phyloP scores from a whole-genome alignment of 2,888 invertebrate genomes.

The Drosophila aldrichi region DNA sequence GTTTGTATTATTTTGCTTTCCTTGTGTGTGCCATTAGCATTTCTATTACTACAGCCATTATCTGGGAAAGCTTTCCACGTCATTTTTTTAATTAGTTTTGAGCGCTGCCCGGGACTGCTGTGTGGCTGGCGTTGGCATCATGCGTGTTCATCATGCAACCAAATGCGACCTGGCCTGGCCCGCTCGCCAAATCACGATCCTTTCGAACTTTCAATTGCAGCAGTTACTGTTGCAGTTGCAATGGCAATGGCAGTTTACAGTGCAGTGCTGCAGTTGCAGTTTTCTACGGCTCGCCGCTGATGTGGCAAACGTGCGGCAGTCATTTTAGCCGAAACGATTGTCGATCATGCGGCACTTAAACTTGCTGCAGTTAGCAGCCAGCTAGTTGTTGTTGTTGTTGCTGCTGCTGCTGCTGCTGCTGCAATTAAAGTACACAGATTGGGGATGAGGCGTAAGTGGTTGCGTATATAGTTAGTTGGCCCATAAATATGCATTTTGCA shows the following conservation, averaged over 20 bases:
- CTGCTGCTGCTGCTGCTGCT: conserved; percentile 22
- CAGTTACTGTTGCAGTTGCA: conserved; percentile 20
- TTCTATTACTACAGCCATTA: conserved; percentile 72
- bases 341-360: conserved; percentile 79
- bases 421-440: conserved; percentile 53
- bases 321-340: conserved; percentile 82
- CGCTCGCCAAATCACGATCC: conserved; percentile 58
- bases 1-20: conserved; percentile 43
- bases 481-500: conserved; percentile 58
- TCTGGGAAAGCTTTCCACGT: conserved; percentile 59
- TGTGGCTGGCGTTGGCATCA: conserved; percentile 53
- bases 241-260: conserved; percentile 7
- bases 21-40: conserved; percentile 56
- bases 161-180: conserved; percentile 36
- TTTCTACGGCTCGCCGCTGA: conserved; percentile 59
- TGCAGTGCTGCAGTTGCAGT: conserved; percentile 5
- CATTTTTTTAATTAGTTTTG: conserved; percentile 70
- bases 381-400: conserved; percentile 20
- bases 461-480: conserved; percentile 22
- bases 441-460: conserved; percentile 9
- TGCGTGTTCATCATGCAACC: conserved; percentile 60
- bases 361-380: conserved; percentile 32
- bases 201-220: conserved; percentile 47
- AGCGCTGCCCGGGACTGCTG: conserved; percentile 33
- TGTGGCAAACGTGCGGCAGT: conserved; percentile 82